Percentiles rank a stretch among this genome's conserved stretches.
Evolutionary conservation across 1,140 invertebrate genomes (phyloP).

Genomic region (Stratiolaelaps scimitus): DNA sequence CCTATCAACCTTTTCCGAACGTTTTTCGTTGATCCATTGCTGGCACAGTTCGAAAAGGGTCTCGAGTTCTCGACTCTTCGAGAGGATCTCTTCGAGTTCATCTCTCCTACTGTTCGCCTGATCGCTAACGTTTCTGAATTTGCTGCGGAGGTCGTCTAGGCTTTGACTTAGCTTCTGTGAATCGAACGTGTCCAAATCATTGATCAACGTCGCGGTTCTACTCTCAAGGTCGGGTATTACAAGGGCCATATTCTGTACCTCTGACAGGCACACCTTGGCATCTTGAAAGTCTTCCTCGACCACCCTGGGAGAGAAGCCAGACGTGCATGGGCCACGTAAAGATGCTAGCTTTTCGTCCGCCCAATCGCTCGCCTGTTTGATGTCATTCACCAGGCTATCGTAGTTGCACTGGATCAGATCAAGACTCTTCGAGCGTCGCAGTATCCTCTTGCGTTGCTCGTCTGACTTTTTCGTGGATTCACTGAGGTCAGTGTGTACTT

Average conservation of each 20-base stretch:
- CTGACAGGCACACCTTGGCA: conserved; percentile 35
- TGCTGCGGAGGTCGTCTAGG: conserved; percentile 10
- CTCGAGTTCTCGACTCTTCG: neutral
- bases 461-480: conserved; percentile 51
- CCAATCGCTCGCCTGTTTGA: conserved; percentile 53
- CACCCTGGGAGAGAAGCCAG: conserved; percentile 49
- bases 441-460: conserved; percentile 65
- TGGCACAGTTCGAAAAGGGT: conserved; percentile 1
- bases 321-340: conserved; percentile 46
- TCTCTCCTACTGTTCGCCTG: conserved; percentile 25
- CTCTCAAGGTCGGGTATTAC: conserved; percentile 16
- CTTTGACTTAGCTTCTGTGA: conserved; percentile 21
- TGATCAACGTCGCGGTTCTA: neutral
- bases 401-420: conserved; percentile 52
- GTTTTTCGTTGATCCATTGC: conserved; percentile 15
- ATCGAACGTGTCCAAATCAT: conserved; percentile 25
- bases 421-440: conserved; percentile 51
- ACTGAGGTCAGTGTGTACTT: conserved; percentile 10
- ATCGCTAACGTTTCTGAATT: conserved; percentile 25
- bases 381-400: conserved; percentile 50
- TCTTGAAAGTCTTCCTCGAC: conserved; percentile 37
- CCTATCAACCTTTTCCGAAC: conserved; percentile 23
- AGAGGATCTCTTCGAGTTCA: conserved; percentile 21
- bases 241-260: conserved; percentile 23
- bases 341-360: conserved; percentile 55